A percentile compares a stretch with the other conserved stretches of the same genome.
phyloP scores from a whole-genome alignment of 2,888 invertebrate species.

The Orchestes rusci region DNA sequence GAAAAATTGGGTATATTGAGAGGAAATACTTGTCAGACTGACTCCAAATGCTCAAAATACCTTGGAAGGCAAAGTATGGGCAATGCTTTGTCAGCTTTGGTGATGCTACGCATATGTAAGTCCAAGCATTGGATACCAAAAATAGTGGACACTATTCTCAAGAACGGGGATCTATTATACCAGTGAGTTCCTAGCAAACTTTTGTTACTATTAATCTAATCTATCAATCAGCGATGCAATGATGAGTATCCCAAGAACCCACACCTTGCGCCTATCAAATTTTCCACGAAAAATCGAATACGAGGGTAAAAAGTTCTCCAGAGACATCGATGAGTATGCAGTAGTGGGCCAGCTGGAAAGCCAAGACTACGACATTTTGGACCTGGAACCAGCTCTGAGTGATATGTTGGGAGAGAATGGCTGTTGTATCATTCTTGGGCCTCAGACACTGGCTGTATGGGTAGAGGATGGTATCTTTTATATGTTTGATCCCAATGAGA shows the following conservation, averaged over 20 bases:
- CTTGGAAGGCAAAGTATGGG: slow-evolving; percentile 38
- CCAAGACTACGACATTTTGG: slow-evolving; percentile 33
- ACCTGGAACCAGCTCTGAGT: slow-evolving; percentile 37
- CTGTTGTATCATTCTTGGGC: slow-evolving; percentile 40
- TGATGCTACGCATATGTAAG: slow-evolving; percentile 39
- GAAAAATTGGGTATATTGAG: slow-evolving; percentile 38
- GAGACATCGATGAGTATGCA: slow-evolving; percentile 35
- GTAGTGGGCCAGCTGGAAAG: slow-evolving; percentile 40
- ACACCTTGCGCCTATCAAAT: slow-evolving; percentile 27
- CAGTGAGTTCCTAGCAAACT: slow-evolving; percentile 3
- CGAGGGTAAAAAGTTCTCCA: slow-evolving; percentile 32
- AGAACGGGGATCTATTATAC: slow-evolving; percentile 39
- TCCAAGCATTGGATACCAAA: slow-evolving; percentile 41
- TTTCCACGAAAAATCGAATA: slow-evolving; percentile 33
- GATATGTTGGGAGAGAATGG: slow-evolving; percentile 40
- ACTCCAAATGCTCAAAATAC: slow-evolving; percentile 36
- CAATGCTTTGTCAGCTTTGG: slow-evolving; percentile 40
- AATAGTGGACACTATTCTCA: slow-evolving; percentile 39
- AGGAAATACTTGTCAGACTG: slow-evolving; percentile 38
- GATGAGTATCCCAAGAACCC: slow-evolving; percentile 28
- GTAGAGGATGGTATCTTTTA: slow-evolving; percentile 41
- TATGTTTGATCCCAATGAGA: slow-evolving; percentile 45
- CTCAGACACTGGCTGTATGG: slow-evolving; percentile 42
- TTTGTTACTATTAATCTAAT: not conserved
- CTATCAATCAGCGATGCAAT: slow-evolving; percentile 30